These are phyloP conservation scores for Disparrhopalites patrizii DNA, from an alignment of 2,888 invertebrate species.

Conservation along the genomic window DNA sequence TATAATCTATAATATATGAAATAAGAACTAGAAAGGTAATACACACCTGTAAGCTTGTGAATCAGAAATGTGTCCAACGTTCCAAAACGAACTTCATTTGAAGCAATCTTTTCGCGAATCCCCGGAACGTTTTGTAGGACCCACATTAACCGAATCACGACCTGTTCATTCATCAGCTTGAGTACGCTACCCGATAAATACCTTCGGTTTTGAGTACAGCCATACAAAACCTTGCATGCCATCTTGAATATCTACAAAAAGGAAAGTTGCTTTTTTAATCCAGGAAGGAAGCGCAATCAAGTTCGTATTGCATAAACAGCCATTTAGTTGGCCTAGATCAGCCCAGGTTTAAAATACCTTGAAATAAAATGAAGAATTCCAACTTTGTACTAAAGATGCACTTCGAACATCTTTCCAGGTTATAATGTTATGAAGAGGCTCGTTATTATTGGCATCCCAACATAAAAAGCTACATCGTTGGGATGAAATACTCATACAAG, in stretches of 20 bases:
- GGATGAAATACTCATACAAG: constrained; percentile 75
- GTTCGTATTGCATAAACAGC: no score
- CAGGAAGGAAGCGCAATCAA: no score
- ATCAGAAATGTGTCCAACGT: constrained; percentile 89
- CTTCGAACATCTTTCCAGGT: constrained; percentile 87
- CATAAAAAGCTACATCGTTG: constrained; percentile 78
- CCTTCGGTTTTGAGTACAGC: constrained; percentile 71
- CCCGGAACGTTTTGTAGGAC: constrained; percentile 67
- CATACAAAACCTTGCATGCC: constrained; percentile 66
- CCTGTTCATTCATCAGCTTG: constrained; percentile 80
- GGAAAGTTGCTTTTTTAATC: no score
- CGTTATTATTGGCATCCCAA: constrained; percentile 67
- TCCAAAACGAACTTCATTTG: constrained; percentile 65
- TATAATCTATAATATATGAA: neutral
- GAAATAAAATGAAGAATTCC: constrained; percentile 72
- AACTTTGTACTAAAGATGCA: constrained; percentile 65
- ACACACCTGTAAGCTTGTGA: constrained; percentile 52
- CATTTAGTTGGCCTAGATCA: no score
- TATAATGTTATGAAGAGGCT: constrained; percentile 76
- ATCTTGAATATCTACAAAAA: constrained; percentile 58
- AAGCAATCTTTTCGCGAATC: constrained; percentile 60
- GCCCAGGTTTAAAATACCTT: constrained; percentile 53
- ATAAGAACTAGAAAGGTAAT: neutral
- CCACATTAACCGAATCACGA: constrained; percentile 73
- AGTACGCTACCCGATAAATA: constrained; percentile 81